A percentile compares a stretch with the other conserved stretches of the same genome.
These are phyloP conservation scores for Tinea semifulvella DNA, from an alignment of 2,888 invertebrate species.

Conservation along the genomic window DNA sequence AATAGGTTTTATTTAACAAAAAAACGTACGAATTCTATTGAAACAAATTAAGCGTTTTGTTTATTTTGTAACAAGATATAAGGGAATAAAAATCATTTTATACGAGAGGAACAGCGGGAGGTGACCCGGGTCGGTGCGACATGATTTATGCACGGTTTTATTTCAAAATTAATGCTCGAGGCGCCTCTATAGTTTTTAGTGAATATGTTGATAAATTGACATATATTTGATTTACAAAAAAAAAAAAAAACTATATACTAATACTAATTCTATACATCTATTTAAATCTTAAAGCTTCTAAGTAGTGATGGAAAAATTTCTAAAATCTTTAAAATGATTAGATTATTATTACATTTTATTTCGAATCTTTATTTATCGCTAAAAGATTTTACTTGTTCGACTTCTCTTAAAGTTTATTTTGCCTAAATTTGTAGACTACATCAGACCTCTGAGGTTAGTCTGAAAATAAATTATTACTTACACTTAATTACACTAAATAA, in stretches of 20 bases:
- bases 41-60: slow-evolving; percentile 8
- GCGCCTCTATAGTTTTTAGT: slow-evolving; percentile 8
- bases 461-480: slow-evolving; percentile 2
- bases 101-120: slow-evolving; percentile 36
- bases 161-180: slow-evolving; percentile 24
- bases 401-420: slow-evolving; percentile 5
- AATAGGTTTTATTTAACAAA: not conserved
- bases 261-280: too few species aligned
- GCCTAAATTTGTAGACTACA: slow-evolving; percentile 3
- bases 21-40: not conserved
- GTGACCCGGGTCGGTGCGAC: slow-evolving; percentile 26
- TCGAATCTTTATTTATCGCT: not conserved
- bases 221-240: not conserved
- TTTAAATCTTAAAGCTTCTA: too few species aligned
- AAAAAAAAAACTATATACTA: too few species aligned
- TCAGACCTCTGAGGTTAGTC: slow-evolving; percentile 5
- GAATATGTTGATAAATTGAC: not conserved
- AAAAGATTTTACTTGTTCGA: slow-evolving; percentile 11
- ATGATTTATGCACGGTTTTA: slow-evolving; percentile 41
- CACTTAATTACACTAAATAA: too few species aligned
- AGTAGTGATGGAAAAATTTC: too few species aligned
- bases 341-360: not conserved
- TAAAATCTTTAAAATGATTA: not conserved
- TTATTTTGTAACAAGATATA: slow-evolving; percentile 2
- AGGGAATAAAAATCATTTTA: slow-evolving; percentile 6